Evolutionary conservation across 2,113 vertebrate species (phyloP).

Genomic region (Saccopteryx leptura): DNA sequence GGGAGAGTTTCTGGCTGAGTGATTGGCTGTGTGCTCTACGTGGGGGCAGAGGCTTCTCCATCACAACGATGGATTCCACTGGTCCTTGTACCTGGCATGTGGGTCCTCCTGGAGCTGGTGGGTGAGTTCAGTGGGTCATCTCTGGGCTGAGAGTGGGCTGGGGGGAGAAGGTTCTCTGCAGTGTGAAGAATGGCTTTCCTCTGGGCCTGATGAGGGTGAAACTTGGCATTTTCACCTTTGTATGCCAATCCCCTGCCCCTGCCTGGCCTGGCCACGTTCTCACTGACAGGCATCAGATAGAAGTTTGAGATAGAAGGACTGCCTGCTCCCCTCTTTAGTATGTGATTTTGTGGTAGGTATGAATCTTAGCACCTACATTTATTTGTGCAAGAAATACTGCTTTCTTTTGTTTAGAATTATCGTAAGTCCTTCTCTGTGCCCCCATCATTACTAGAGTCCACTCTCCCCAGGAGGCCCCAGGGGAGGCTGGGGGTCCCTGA

Average conservation of each 20-base stretch:
- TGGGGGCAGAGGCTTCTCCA: background rate
- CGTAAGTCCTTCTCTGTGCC: background rate
- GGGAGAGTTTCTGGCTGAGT: background rate
- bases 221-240: background rate
- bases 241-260: background rate
- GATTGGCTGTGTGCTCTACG: background rate
- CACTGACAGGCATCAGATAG: background rate
- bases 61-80: fast-evolving
- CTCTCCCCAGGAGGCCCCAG: fast-evolving
- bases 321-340: background rate
- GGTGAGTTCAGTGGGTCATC: background rate
- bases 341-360: background rate
- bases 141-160: too few species aligned
- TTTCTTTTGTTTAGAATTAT: background rate
- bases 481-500: background rate
- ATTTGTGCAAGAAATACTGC: background rate
- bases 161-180: background rate
- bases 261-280: background rate
- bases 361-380: background rate
- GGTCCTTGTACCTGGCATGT: fast-evolving
- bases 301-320: background rate
- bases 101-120: background rate
- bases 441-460: background rate
- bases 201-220: background rate
- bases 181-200: background rate